A percentile compares a stretch with the other conserved stretches of the same genome.
Evolutionary conservation across 2,888 invertebrate genomes (phyloP).

Genomic region (Cylindroiulus punctatus): DNA sequence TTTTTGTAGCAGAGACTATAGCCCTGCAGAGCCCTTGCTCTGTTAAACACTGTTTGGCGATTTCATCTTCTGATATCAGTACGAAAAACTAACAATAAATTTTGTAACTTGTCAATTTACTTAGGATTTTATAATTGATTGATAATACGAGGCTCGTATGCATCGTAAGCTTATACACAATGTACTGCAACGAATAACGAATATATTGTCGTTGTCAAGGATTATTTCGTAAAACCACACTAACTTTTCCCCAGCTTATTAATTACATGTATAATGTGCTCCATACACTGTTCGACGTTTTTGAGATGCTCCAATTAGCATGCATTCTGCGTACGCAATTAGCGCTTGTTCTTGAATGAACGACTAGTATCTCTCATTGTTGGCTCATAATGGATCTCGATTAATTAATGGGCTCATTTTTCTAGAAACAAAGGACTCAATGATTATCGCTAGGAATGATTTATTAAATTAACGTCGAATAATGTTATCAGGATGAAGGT

Average conservation of each 20-base stretch:
- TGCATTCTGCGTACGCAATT: neutral
- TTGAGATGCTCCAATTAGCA: conserved; percentile 32
- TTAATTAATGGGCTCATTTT: neutral
- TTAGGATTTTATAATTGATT: too few relatives aligned
- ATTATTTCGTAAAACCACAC: neutral
- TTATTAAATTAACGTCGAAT: conserved; percentile 2
- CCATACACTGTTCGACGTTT: neutral
- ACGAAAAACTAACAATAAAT: too few relatives aligned
- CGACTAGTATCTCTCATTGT: conserved; percentile 6
- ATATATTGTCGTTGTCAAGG: neutral
- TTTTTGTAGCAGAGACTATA: too few relatives aligned
- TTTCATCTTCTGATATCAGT: too few relatives aligned
- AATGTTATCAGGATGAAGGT: neutral
- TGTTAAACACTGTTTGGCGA: too few relatives aligned
- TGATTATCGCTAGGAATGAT: neutral
- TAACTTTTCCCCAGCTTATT: neutral
- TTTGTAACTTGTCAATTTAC: too few relatives aligned
- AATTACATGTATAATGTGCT: neutral
- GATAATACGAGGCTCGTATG: too few relatives aligned
- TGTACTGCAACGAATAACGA: too few relatives aligned
- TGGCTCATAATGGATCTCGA: conserved; percentile 1
- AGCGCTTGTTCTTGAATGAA: neutral
- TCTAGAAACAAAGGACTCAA: conserved; percentile 3
- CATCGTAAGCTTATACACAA: too few relatives aligned
- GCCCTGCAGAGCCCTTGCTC: too few relatives aligned